Conservation (phyloP, 2,113 vertebrate species). For the Anoplopoma fimbria region DNA sequence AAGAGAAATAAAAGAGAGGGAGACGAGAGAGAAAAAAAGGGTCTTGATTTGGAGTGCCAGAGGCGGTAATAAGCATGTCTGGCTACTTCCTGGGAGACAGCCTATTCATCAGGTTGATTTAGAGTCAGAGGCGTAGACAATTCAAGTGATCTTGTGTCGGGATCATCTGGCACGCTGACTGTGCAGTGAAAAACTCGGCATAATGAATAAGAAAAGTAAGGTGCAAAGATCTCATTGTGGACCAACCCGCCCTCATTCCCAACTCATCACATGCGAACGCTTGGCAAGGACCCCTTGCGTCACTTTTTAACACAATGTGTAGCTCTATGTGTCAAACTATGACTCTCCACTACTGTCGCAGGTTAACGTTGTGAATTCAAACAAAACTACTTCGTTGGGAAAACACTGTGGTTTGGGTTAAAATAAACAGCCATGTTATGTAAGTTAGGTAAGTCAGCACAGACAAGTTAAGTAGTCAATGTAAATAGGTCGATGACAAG, state of each 20-base stretch:
- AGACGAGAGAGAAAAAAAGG: conserved; percentile 53
- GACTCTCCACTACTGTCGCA: background rate
- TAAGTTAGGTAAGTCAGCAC: background rate
- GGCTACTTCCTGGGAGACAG: conserved; percentile 87
- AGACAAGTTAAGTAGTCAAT: background rate
- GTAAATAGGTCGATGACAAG: background rate
- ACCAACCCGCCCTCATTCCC: background rate
- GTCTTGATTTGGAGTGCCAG: conserved; percentile 92
- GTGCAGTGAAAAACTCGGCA: conserved; percentile 6
- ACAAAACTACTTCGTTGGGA: background rate
- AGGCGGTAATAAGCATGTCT: conserved; percentile 88
- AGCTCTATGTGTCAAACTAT: too few relatives aligned
- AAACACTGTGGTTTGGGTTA: background rate
- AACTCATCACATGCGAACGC: background rate
- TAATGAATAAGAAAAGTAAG: conserved; percentile 35
- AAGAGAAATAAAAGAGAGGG: conserved; percentile 62
- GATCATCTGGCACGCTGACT: conserved; percentile 26
- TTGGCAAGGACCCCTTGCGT: background rate
- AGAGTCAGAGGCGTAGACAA: conserved; percentile 84
- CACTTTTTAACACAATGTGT: background rate
- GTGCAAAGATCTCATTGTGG: background rate
- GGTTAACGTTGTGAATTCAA: background rate
- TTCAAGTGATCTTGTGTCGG: conserved; percentile 73
- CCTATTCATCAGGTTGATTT: conserved; percentile 87
- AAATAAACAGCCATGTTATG: background rate